phyloP scores from a whole-genome alignment of 2,797 vertebrate genomes.

The Mycteria americana region DNA sequence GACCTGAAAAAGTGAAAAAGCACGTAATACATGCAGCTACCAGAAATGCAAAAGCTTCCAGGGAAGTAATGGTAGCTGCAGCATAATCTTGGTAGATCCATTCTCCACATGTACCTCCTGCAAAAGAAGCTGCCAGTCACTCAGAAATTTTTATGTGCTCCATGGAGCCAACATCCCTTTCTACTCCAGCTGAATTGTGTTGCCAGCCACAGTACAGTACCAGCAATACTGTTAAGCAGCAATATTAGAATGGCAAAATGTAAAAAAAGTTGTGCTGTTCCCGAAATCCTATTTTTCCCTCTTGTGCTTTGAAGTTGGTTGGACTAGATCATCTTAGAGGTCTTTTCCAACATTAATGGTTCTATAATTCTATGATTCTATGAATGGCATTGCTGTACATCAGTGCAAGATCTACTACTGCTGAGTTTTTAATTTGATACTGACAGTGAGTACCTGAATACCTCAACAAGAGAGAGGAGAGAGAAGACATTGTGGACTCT shows the following conservation, averaged over 20 bases:
- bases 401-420: neutral
- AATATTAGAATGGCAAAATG: neutral
- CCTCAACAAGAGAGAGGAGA: neutral
- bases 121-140: neutral
- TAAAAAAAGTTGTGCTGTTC: neutral
- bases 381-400: neutral
- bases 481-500: neutral
- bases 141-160: neutral
- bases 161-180: neutral
- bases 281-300: neutral
- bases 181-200: neutral
- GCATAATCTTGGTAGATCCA: neutral
- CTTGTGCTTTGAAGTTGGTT: fast-evolving
- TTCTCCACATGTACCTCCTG: fast-evolving
- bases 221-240: neutral
- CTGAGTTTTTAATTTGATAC: neutral
- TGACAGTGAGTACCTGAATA: neutral
- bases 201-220: neutral
- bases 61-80: neutral
- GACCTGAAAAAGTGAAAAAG: neutral
- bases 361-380: no score
- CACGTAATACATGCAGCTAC: neutral
- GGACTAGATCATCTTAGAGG: no score
- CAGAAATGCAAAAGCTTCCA: neutral
- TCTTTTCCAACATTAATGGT: no score